Base-by-base conservation (phyloP, 2,113 vertebrate species). In the Chaenocephalus aceratus region DNA sequence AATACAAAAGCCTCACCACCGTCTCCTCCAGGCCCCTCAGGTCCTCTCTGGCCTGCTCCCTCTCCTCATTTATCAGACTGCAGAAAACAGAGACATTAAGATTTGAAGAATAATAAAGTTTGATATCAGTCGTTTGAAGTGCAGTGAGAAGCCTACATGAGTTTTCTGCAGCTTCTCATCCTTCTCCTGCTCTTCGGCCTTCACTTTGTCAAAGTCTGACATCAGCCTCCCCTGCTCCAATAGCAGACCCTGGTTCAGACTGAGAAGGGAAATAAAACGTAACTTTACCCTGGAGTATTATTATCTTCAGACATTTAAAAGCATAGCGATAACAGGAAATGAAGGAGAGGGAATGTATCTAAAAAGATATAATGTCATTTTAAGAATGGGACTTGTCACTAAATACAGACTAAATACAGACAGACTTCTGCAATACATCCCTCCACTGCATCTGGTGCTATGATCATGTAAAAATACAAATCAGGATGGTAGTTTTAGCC, bases 1-100 rank as follows among this genome's bases (percentile, higher is more conserved):
- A 0, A 21, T 21, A 21, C 21, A 30, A 30, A 30, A 4, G 30
- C 34, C 96, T 83, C 93, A 99, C 97, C 96, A 98, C 97, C 13
- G 97, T 99, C 90, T 98, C 97, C 79, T 99, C 97, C 75, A 98
- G 92, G 7, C 97, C 97, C 83, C 98, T 97, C 48, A 99, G 94
- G 82, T 99, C 97, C 86, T 98, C 97, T 85, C 95, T 96, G 82
- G 96, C 97, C 94, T 96, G 97, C 34, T 98, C 97, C 21, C 95
- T 94, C 90, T 98, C 96, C 78, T 99, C 97, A 86, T 97, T 97
- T 76, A 98, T 95, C 74, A 96, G 59, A 54, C 97, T 99, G 77
- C 64, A 80, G 5, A 73, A 83, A 61, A 41, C 59, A 75, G 2
- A 67, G 4, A 51, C 15, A n/a, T 0, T 8, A 16, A 10, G 49